phyloP scores from a whole-genome alignment of 2,888 invertebrate species.

The Eristalis arbustorum region DNA sequence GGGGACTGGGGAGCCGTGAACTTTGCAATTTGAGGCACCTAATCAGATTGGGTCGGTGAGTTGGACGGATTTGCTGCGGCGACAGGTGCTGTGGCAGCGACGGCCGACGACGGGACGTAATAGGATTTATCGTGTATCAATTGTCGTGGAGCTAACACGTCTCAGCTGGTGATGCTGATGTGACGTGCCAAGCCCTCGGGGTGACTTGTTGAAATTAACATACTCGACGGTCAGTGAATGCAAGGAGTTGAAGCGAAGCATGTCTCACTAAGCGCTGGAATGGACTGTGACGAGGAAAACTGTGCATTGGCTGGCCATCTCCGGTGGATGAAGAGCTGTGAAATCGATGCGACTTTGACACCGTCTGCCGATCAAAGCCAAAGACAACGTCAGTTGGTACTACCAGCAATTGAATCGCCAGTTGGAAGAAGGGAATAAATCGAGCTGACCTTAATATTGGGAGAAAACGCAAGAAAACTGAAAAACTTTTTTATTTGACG shows the following conservation, averaged over 20 bases:
- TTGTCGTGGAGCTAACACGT: slow-evolving; percentile 35
- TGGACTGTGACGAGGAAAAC: slow-evolving; percentile 31
- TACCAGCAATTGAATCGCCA: not conserved
- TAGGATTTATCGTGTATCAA: slow-evolving; percentile 64
- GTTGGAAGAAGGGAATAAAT: too few relatives aligned
- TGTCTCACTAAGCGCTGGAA: slow-evolving; percentile 33
- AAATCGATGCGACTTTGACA: not conserved
- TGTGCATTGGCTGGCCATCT: not conserved
- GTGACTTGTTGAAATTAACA: slow-evolving; percentile 43
- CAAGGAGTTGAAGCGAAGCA: slow-evolving; percentile 15
- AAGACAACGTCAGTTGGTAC: not conserved
- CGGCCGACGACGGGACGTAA: slow-evolving; percentile 14
- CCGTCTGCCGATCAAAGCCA: not conserved
- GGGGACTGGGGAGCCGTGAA: slow-evolving; percentile 51
- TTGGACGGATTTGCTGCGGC: not conserved
- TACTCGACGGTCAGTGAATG: slow-evolving; percentile 30
- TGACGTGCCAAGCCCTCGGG: slow-evolving; percentile 47
- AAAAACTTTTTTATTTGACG: too few relatives aligned
- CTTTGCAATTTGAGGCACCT: slow-evolving; percentile 47
- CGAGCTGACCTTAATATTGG: too few relatives aligned
- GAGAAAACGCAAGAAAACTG: too few relatives aligned
- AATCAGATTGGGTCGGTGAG: slow-evolving; percentile 55
- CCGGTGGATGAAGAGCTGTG: not conserved
- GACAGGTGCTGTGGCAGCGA: slow-evolving; percentile 16
- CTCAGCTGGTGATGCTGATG: slow-evolving; percentile 12